Conservation (phyloP, 2,888 invertebrate genomes). For the Sabellastarte sp. region DNA sequence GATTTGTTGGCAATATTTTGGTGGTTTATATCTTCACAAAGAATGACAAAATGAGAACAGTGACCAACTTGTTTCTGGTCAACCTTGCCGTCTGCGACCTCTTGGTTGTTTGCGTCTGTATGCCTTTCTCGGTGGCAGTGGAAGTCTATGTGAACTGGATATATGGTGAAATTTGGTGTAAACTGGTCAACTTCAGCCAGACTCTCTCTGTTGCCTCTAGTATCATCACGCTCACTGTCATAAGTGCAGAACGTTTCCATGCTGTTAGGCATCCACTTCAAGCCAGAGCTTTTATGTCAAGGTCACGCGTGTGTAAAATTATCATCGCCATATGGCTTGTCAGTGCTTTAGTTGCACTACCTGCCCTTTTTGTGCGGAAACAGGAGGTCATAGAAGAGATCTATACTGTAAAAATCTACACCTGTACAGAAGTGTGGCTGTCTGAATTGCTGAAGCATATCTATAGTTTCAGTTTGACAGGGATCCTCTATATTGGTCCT, state of each 20-base stretch:
- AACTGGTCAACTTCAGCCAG: conserved; percentile 26
- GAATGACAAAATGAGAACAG: conserved; percentile 22
- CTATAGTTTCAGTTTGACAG: conserved; percentile 21
- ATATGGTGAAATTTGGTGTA: conserved; percentile 27
- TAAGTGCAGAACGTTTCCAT: conserved; percentile 23
- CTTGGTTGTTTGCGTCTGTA: conserved; percentile 24
- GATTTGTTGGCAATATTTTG: conserved; percentile 21
- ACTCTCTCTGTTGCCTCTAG: conserved; percentile 22
- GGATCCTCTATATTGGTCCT: conserved; percentile 20
- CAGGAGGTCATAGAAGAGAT: conserved; percentile 12
- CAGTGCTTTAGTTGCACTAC: conserved; percentile 13
- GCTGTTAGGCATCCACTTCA: conserved; percentile 20
- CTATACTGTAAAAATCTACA: conserved; percentile 8
- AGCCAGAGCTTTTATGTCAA: conserved; percentile 22
- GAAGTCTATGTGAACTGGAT: conserved; percentile 28
- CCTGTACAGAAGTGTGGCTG: conserved; percentile 18
- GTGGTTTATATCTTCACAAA: conserved; percentile 21
- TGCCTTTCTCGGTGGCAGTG: conserved; percentile 26
- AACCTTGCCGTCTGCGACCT: conserved; percentile 30
- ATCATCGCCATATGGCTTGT: conserved; percentile 17
- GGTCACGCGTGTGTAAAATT: conserved; percentile 13
- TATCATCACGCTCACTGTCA: conserved; percentile 23
- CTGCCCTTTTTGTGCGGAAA: conserved; percentile 17
- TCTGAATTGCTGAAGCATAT: conserved; percentile 14
- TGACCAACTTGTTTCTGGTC: conserved; percentile 29